Percentiles rank a stretch among this genome's conserved stretches.
phyloP scores from a whole-genome alignment of 2,888 invertebrate genomes.

The Trissoscelio sp. region DNA sequence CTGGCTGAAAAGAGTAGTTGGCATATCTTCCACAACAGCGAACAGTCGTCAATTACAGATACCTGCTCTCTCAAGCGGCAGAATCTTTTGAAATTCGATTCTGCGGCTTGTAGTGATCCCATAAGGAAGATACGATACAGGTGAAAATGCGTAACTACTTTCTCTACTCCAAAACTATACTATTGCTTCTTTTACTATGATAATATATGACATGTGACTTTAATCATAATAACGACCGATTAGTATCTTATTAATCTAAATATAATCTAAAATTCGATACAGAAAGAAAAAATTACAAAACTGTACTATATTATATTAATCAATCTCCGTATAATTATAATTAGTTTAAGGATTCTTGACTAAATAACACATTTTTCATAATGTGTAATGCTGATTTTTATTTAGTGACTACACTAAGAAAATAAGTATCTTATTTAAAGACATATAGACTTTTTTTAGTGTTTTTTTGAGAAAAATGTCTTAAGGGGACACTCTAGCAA shows the following conservation, averaged over 20 bases:
- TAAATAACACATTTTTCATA: no score
- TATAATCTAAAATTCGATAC: background rate
- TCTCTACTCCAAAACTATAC: slow-evolving; percentile 48
- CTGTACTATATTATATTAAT: no score
- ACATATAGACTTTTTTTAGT: no score
- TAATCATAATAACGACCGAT: background rate
- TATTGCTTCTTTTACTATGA: slow-evolving; percentile 20
- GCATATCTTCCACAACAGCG: slow-evolving; percentile 67
- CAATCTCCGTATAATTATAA: no score
- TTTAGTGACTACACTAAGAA: no score
- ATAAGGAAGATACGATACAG: slow-evolving; percentile 55
- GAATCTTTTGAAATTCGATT: slow-evolving; percentile 68
- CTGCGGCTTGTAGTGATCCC: slow-evolving; percentile 60
- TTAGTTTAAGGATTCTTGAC: no score
- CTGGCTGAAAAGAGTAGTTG: slow-evolving; percentile 64
- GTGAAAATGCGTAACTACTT: slow-evolving; percentile 66
- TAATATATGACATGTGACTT: background rate
- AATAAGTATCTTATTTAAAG: no score
- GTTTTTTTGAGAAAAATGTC: no score
- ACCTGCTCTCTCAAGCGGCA: slow-evolving; percentile 64
- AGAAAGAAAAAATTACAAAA: no score
- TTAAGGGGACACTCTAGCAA: no score
- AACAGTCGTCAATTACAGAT: slow-evolving; percentile 69
- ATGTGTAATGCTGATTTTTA: no score
- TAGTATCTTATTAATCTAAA: slow-evolving; percentile 15